phyloP scores from a whole-genome alignment of 30 jellyfish, hydroid and myxozoan species.

The Rhopilema esculentum region DNA sequence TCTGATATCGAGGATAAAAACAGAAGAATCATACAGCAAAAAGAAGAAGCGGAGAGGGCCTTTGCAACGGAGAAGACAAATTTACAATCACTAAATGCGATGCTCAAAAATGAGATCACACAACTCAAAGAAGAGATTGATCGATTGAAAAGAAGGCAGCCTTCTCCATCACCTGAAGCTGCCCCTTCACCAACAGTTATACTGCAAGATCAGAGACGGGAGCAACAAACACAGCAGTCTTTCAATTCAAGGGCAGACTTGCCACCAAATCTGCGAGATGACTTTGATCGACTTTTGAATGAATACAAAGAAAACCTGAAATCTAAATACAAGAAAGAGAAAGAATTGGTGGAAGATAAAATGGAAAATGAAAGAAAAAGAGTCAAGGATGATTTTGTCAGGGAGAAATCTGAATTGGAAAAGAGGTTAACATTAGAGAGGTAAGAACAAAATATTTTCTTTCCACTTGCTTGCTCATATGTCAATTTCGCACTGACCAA shows the following conservation, averaged over 20 bases:
- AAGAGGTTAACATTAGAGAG: conserved; percentile 77
- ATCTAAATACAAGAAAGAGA: conserved; percentile 71
- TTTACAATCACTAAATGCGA: conserved; percentile 74
- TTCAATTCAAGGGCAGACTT: conserved; percentile 76
- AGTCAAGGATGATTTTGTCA: conserved; percentile 52
- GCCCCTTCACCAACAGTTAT: conserved; percentile 43
- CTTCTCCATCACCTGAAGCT: conserved; percentile 65
- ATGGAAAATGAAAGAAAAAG: conserved; percentile 71
- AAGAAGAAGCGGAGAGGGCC: conserved; percentile 78
- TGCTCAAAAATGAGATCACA: conserved; percentile 82
- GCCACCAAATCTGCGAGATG: conserved; percentile 86
- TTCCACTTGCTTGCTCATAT: neutral
- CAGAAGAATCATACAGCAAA: conserved; percentile 54
- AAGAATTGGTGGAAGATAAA: conserved; percentile 77
- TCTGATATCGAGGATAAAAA: conserved; percentile 64
- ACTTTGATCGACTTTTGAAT: conserved; percentile 81
- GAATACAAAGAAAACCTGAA: conserved; percentile 83
- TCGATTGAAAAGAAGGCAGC: conserved; percentile 58
- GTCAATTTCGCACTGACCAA: too few species aligned
- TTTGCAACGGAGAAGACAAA: conserved; percentile 71
- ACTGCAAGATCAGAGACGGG: conserved; percentile 31
- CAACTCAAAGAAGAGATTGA: conserved; percentile 87
- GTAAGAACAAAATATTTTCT: neutral
- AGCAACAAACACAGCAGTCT: conserved; percentile 39
- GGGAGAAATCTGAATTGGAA: conserved; percentile 76